Conservation (phyloP, 2,797 vertebrate genomes). For the Dendrocincla tyrannina region DNA sequence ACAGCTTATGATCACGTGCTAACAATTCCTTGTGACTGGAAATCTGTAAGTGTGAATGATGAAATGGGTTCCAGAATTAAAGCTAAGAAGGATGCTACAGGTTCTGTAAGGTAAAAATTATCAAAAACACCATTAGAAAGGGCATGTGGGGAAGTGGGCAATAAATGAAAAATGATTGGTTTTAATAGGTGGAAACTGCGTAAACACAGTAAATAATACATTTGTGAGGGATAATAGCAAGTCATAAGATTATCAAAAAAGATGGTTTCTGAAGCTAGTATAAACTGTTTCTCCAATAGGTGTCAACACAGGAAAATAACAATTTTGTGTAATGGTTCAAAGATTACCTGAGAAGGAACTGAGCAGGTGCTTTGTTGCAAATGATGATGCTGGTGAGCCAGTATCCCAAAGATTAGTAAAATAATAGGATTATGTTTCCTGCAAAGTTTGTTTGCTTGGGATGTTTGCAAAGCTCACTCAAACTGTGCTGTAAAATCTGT, state of each 20-base stretch:
- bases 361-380: background rate
- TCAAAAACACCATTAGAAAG: background rate
- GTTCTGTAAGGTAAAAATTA: background rate
- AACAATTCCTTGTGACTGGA: background rate
- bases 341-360: background rate
- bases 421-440: background rate
- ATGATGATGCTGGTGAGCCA: background rate
- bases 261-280: background rate
- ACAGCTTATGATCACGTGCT: accelerated
- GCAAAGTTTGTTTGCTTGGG: background rate
- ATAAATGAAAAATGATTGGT: background rate
- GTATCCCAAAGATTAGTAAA: background rate
- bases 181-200: background rate
- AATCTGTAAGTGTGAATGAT: background rate
- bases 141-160: background rate
- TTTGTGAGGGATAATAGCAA: background rate
- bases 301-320: background rate
- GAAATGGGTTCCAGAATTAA: background rate
- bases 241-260: background rate
- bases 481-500: background rate
- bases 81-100: background rate
- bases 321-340: background rate
- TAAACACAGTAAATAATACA: background rate
- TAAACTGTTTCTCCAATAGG: background rate
- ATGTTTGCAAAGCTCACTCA: background rate